Percentiles rank a stretch among this genome's conserved stretches.
Evolutionary conservation across 2,797 vertebrate genomes (phyloP).

Genomic region (Buceros bicornis): DNA sequence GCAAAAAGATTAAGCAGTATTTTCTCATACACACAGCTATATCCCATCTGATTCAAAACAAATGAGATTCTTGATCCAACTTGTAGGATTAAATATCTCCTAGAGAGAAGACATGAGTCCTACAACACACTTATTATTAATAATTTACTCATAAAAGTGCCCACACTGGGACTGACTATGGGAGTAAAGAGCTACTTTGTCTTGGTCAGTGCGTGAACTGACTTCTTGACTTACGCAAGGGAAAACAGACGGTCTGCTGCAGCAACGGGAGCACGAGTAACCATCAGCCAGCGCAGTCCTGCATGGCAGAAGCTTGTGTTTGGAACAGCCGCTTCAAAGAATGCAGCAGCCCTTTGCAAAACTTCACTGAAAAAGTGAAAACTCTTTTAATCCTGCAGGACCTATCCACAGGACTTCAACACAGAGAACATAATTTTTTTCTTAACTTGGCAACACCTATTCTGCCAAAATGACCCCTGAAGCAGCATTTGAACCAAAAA

Average conservation of each 20-base stretch:
- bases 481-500: not conserved
- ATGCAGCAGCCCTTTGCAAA: not conserved
- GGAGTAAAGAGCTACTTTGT: constrained; percentile 29
- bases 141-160: constrained; percentile 23
- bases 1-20: constrained; percentile 38
- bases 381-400: not conserved
- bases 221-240: constrained; percentile 17
- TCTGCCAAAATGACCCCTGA: not conserved
- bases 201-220: constrained; percentile 37
- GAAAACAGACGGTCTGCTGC: not conserved
- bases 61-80: constrained; percentile 54
- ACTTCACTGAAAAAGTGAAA: not conserved
- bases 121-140: constrained; percentile 19
- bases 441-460: not conserved
- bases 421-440: not conserved
- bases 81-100: constrained; percentile 54
- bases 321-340: not conserved
- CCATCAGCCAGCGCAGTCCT: not conserved
- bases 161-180: not conserved
- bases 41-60: constrained; percentile 42
- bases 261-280: not conserved
- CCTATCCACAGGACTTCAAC: not conserved
- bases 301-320: not conserved
- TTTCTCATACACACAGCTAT: constrained; percentile 30
- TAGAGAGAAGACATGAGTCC: constrained; percentile 31